Evolutionary conservation across 2,888 invertebrate genomes (phyloP), one percentile per base, ranked within the genome.

Genomic region (Malthinus seriepunctatus): DNA sequence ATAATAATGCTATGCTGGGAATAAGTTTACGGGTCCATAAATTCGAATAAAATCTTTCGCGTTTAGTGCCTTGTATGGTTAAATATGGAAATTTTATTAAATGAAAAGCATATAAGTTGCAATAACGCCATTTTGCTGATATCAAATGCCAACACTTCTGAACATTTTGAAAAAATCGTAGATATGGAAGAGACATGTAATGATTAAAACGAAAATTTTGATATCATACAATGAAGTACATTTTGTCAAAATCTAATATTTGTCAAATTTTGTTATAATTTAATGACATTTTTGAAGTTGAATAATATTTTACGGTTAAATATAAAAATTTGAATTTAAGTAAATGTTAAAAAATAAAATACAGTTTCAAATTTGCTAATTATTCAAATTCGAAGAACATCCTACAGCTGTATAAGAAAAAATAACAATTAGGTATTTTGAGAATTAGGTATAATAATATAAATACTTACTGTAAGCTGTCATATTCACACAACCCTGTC

Each of bases 121-220:
- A 10, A 12, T 11, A 31, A 10, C 39, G 51, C 57, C 51, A 51
- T 57, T 9, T 10, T 44, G 23, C 10, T 9, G 42, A 35, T 11
- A 52, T 42, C 9, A 9, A 10, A 23, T 53, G 48, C 6, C 47
- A 32, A 44, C 35, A 15, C 8, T 42, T 52, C 8, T 32, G 37
- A 2, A 44, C 11, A 12, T 37, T 12, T 23, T 48, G 42, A 14
- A 53, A 37, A 15, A 58, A 42, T 7, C 37, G 53, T 50, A 35
- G 8, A 23, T 38, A 33, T 34, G 46, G 9, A 12, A 45, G 33
- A 51, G 52, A 56, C 60, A 60, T 60, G 60, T 56, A 60, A 46
- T 47, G 14, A 10, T 10, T n/a, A 32, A 10, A 38, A 56, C 60
- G 10, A 14, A 33, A 60, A 60, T 56, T 60, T 60, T 56, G 60